A percentile compares a stretch with the other conserved stretches of the same genome.
phyloP scores from a whole-genome alignment of 1,140 invertebrate species.

The Lepidotrigona ventralis region DNA sequence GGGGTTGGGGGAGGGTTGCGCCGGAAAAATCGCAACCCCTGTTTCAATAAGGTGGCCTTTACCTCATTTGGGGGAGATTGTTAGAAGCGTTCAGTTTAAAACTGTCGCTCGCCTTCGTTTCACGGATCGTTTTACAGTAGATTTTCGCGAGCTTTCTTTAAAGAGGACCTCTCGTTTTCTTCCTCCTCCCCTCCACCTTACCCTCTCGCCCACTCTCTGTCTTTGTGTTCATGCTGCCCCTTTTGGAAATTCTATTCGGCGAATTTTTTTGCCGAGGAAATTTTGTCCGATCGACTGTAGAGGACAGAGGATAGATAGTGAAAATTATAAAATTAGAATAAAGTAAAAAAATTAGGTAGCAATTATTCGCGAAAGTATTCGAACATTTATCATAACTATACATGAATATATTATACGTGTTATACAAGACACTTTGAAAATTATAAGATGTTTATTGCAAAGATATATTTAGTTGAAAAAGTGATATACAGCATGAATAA shows the following conservation, averaged over 20 bases:
- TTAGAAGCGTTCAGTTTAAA: slow-evolving; percentile 78
- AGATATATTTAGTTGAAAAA: no score
- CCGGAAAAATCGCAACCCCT: slow-evolving; percentile 80
- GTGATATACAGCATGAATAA: no score
- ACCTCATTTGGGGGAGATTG: slow-evolving; percentile 80
- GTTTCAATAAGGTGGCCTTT: slow-evolving; percentile 81
- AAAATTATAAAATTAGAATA: no score
- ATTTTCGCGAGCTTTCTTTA: slow-evolving; percentile 71
- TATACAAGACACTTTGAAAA: no score
- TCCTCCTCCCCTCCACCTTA: no score
- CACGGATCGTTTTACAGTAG: slow-evolving; percentile 75
- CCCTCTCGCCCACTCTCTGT: background rate
- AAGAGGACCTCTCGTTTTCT: slow-evolving; percentile 2
- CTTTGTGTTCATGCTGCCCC: no score
- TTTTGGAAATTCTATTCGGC: background rate
- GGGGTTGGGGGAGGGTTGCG: slow-evolving; percentile 43
- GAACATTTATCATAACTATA: no score
- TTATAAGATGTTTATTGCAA: no score
- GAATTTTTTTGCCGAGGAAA: background rate
- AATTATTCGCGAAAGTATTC: no score
- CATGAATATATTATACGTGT: no score
- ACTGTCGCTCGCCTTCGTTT: slow-evolving; percentile 70
- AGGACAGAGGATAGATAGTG: background rate
- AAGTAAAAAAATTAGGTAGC: no score
- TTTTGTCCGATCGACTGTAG: background rate